Conservation (phyloP, 1,140 invertebrate species). For the Lamellibrachia luymesi region DNA sequence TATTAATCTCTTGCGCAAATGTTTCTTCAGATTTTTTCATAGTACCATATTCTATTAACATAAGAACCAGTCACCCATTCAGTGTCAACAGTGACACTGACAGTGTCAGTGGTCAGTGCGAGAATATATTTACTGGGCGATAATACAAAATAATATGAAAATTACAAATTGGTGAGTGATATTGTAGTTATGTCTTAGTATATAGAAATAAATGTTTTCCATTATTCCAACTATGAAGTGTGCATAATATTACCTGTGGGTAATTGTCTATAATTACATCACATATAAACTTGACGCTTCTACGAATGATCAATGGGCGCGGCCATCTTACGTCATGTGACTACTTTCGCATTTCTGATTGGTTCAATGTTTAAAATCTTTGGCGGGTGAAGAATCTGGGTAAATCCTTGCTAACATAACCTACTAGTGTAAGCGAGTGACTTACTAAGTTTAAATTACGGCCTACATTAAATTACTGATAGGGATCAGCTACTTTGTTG, state of each 20-base stretch:
- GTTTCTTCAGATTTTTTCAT: no score
- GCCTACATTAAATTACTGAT: not conserved
- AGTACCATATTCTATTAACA: no score
- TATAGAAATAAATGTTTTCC: not conserved
- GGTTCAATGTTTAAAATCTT: conserved; percentile 1
- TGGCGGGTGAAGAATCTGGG: not conserved
- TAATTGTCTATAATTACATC: not conserved
- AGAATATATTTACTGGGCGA: not conserved
- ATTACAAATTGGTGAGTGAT: not conserved
- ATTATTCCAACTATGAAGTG: not conserved
- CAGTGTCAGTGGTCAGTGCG: no score
- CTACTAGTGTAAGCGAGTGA: no score
- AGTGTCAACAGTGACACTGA: no score
- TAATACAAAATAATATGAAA: not conserved
- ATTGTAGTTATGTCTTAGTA: not conserved
- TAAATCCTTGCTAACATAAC: no score
- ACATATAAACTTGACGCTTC: not conserved
- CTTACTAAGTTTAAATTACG: no score
- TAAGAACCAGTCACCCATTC: no score
- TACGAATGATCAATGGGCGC: not conserved
- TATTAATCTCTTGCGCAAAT: no score
- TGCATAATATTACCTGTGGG: not conserved
- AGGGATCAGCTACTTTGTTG: not conserved
- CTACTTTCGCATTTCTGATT: not conserved
- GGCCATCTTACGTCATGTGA: not conserved